Base-by-base conservation (phyloP, 1,140 invertebrate species). In the Drosophila asahinai region DNA sequence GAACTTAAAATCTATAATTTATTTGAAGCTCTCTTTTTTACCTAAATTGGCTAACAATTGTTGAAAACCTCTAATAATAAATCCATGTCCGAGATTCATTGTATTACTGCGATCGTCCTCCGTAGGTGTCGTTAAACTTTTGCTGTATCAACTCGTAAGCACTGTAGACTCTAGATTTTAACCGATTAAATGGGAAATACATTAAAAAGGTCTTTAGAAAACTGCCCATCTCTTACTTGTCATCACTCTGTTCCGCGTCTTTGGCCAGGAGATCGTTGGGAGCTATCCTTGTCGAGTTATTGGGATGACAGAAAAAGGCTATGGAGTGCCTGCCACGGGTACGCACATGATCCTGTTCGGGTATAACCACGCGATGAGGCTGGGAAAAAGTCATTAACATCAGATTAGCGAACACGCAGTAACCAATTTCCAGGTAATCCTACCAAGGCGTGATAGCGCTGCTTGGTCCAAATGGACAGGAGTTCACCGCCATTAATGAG, bases 401-500 rank as follows among this genome's bases (percentile, higher is more conserved):
- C 0, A 22, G 9, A 30, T 48, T 0, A 22, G 17, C 2, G 3
- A 8, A 38, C 6, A 17, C 9, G 2, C 1, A 3, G 5, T 5
- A 19, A 15, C 1, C 17, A 5, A 45, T 2, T 17, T 19, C 0
- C 3, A 11, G n/a, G 3, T 11, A 36, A 40, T 19, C 93, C 94
- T 91, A 96, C 96, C 81, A 97, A 94, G 40, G 97, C 96, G 5
- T 95, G 94, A 52, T 97, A 94, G 25, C 94, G 93, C 60, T 96
- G 95, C 27, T 94, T 94, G 3, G 96, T 97, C 97, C 96, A 97
- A 38, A 94, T 94, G 48, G 96, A 95, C 40, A 98, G 92, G 48
- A 97, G 94, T 81, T 97, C 96, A 14, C 97, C 97, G 19, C 96
- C 95, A 80, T 97, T 97, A 25, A 97, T 94, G 19, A 97, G 93